Base-by-base conservation (phyloP, 1,140 invertebrate species). In the Stenopsyche tienmushanensis region DNA sequence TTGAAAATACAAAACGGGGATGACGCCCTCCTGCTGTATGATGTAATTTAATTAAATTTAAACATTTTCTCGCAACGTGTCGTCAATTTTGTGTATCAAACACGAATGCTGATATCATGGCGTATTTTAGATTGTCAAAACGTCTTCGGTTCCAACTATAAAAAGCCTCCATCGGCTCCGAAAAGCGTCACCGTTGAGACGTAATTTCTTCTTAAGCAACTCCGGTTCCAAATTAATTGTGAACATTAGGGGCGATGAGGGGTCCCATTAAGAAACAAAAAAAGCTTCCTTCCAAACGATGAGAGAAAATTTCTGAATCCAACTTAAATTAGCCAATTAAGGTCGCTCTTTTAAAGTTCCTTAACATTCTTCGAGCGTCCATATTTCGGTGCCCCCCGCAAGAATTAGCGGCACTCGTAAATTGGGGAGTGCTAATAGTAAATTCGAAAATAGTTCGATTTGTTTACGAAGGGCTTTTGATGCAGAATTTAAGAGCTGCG, bases 211-310 rank as follows among this genome's bases (percentile, higher is more conserved):
- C 42, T 47, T 47, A 2, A 23, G 24, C 9, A 47, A 45, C 57
- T 60, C 34, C 57, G 47, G 47, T 60, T 60, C 57, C 13, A 57
- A 57, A 57, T 57, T 57, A 57, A 57, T 57, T 57, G 34, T 57
- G 54, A 57, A 41, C 54, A 42, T 57, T 57, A 41, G 24, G 50
- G 29, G 50, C 8, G 50, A 23, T 2, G 50, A 53, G 18, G 54
- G 54, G 29, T 3, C 26, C 54, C 15, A 41, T 57, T 42, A 57
- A n/a, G 54, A 42, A 57, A 57, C 34, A 57, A 57, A 57, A 42
- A 57, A 13, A 34, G 13, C 44, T 47, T 47, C 17, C 17, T 47
- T 34, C 13, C 5, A 34, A 34, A 7, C 29, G 29, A n/a, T n/a
- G n/a, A 34, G 29, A 34, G 29, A 34, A 34, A 34, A 34, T 13